Base-by-base conservation (phyloP, 2,113 vertebrate species). In the Polypterus bichir region DNA sequence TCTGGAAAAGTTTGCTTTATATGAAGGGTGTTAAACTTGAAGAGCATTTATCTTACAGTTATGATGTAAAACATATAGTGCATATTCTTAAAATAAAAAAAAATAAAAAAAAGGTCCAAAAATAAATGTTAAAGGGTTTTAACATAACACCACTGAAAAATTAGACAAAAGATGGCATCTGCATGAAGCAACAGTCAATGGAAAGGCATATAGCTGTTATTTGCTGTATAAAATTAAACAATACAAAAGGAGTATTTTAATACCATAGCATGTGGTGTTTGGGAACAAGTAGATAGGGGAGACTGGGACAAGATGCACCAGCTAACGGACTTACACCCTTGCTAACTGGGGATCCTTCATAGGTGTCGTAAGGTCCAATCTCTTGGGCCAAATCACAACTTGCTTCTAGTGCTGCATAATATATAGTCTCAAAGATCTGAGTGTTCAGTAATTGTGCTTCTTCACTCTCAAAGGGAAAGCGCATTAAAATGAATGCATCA, bases 401-500 rank as follows among this genome's bases (percentile, higher is more conserved):
- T 70, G 92, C 87, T 72, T 97, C 94, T 79, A 98, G 74, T 0
- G 94, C 90, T 4, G 89, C 88, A 0, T 93, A 83, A 74, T 98
- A 98, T 54, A 98, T 94, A 57, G 95, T 98, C 86, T 98, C 94
- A n/a, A 98, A 98, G 66, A 98, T 97, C 7, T 95, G 92, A 59
- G 81, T 88, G 85, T 98, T 98, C 47, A 98, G 67, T 44, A 75
- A 63, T 76, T 97, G 94, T 3, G 94, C 95, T 73, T 94, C 79
- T 0, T 83, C 61, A n/a, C 94, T 98, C 64, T 98, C 95, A 6
- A 94, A 98, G 1, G 95, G 94, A 51, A 79, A 89, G 7, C 95
- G 76, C 95, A 98, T 94, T 2, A 98, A 74, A 77, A 98, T 97
- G 79, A 98, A 98, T 6, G 93, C 89, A 3, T 98, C 95, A 0